Percentiles rank a stretch among this genome's conserved stretches.
Evolutionary conservation across 2,113 vertebrate genomes (phyloP).

Genomic region (Perccottus glenii): DNA sequence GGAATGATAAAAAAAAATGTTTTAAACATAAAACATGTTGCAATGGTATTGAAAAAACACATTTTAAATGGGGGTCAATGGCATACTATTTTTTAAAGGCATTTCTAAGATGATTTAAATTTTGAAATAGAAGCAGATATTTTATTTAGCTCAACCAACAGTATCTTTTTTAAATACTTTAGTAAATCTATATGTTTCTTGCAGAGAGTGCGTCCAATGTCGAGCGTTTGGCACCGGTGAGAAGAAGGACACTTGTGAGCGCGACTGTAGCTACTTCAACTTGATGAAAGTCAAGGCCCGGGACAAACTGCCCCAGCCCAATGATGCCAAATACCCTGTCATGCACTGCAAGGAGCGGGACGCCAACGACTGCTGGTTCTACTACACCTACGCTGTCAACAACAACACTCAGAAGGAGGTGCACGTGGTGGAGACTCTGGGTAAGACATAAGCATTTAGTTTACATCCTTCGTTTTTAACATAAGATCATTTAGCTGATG

Average conservation of each 20-base stretch:
- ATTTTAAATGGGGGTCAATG: no score
- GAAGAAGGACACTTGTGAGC: constrained; percentile 86
- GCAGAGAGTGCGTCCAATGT: constrained; percentile 94
- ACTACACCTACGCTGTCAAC: constrained; percentile 92
- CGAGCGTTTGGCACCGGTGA: constrained; percentile 91
- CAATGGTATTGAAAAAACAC: no score
- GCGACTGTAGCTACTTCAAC: constrained; percentile 85
- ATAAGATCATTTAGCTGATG: no score
- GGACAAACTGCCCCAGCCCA: constrained; percentile 88
- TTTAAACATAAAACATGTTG: no score
- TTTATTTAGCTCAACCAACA: no score
- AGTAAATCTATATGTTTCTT: neutral
- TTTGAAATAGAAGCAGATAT: no score
- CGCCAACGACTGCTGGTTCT: constrained; percentile 98
- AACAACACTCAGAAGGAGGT: constrained; percentile 83
- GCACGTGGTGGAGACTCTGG: constrained; percentile 87
- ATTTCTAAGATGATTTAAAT: no score
- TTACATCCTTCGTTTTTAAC: no score
- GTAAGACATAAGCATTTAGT: constrained; percentile 64
- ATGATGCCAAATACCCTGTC: constrained; percentile 79
- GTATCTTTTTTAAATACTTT: neutral
- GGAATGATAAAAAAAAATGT: no score
- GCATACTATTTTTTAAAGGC: no score
- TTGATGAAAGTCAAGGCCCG: constrained; percentile 83
- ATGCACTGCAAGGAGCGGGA: constrained; percentile 95